Base-by-base conservation (phyloP, 1,140 invertebrate species). In the Mycetomoellerius zeteki region DNA sequence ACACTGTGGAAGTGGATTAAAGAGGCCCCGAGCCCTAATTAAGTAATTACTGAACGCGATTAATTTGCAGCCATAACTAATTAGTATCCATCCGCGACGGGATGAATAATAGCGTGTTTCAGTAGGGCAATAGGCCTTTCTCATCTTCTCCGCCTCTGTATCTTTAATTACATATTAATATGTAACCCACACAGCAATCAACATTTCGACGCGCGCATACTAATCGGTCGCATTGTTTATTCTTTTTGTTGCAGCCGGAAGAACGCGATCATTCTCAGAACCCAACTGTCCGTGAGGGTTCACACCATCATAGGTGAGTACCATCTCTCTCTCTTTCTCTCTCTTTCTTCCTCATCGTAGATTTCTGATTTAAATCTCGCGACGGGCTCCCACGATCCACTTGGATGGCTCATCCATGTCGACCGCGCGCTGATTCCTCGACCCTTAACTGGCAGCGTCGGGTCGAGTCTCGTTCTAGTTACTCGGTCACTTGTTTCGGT, bases 271-370 rank as follows among this genome's bases (percentile, higher is more conserved):
- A 98, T 99, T 89, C 96, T 99, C 87, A 97, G 99, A 92, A 99
- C 99, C 52, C 99, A 99, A 95, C 96, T 99, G 27, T 99, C 99
- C 69, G 98, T 99, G 50, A 96, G 99, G 93, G 99, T 99, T 60
- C 98, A 99, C 96, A 98, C 98, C 81, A 99, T 99, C 92, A 99
- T 99, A 95, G 99, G 99, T 99, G 96, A 98, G 98, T 96, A 90
- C 82, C 65, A 27, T 24, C 37, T 10, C 37, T 10, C 7, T 12
- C 37, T 43, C 37, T 43, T 8, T 43, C 8, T 43, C 37, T 43
- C 10, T 43, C 37, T 30, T 30, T 30, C 30, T 30, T 30, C 3
- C 30, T 43, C 64, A 58, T 69, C 54, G 58, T 67, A 30, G 52
- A 86, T 65, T 33, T 64, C 56, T 64, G 89, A 89, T 91, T 84